Evolutionary conservation across 1,140 invertebrate genomes (phyloP), one percentile per base, ranked within the genome.

Genomic region (Lamellibrachia luymesi): DNA sequence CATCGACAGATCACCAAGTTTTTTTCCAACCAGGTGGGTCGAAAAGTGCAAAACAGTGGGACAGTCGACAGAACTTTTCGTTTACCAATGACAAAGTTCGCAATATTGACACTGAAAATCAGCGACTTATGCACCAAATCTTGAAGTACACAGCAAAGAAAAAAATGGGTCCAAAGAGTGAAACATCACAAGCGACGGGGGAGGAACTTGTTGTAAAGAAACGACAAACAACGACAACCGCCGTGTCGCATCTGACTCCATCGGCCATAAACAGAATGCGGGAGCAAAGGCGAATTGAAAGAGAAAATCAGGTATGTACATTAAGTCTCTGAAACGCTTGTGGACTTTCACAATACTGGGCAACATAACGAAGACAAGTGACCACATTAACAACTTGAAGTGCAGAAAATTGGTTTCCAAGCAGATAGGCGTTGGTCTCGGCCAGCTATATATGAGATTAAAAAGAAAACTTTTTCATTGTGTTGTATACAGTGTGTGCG

Each of bases 221-320:
- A 93, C 92, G 90, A 56, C 89, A 92, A 94, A 91, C 93, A 49
- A 50, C 22, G 22, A 92, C 17, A 91, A 49, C 27, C 22, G n/a
- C 38, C 38, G 93, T 94, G 64, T 22, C 94, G 94, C 27, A 56
- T 92, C 38, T 96, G 22, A 95, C 95, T 80, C 94, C 95, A 10
- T 95, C 96, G 91, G 95, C 96, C 27, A 94, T 97, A 22, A 97
- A 96, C 92, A 95, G 96, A 93, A 94, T 95, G 89, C 94, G 95
- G 93, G 95, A 97, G 92, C 96, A 96, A 92, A 94, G 95, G 50
- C 95, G 95, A 94, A 97, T 97, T 94, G 96, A 97, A 94, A 93
- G 93, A 90, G 96, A 97, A 94, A 97, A 97, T 94, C 94, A 96
- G 96, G 96, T 97, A 94, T 95, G 95, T 94, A 25, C 17, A 1